Conservation (phyloP, 2,888 invertebrate genomes). For the Synergus itoensis region DNA sequence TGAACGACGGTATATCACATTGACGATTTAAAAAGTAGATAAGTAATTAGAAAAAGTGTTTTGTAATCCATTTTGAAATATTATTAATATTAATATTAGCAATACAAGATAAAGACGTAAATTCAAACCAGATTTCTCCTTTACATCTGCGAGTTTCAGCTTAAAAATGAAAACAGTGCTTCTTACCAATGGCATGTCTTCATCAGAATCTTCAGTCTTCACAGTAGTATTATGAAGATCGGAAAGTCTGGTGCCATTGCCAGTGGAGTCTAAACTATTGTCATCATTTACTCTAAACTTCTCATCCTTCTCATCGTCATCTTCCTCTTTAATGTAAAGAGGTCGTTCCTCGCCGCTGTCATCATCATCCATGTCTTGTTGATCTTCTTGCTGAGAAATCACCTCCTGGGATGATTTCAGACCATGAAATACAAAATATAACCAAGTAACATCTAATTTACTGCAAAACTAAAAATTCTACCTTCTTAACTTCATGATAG, state of each 20-base stretch:
- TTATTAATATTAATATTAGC: background rate
- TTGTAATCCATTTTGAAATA: background rate
- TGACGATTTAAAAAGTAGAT: background rate
- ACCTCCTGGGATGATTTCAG: constrained; percentile 47
- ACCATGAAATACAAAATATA: background rate
- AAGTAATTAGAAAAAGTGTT: background rate
- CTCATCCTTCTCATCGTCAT: constrained; percentile 70
- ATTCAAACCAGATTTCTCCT: background rate
- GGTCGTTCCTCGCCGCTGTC: constrained; percentile 80
- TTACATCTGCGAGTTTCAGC: background rate
- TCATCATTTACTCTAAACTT: constrained; percentile 52
- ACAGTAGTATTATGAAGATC: constrained; percentile 75
- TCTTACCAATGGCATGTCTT: constrained; percentile 87
- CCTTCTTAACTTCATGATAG: constrained; percentile 61
- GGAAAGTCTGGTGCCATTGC: constrained; percentile 72
- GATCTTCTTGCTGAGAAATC: constrained; percentile 45
- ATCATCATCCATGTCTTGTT: constrained; percentile 62
- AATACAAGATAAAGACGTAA: background rate
- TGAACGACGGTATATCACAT: background rate
- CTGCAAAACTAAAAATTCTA: constrained; percentile 7
- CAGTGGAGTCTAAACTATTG: constrained; percentile 68
- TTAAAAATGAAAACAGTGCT: constrained; percentile 15
- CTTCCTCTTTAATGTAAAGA: constrained; percentile 78
- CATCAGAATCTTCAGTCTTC: constrained; percentile 81
- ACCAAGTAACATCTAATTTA: background rate